Evolutionary conservation across 2,113 vertebrate genomes (phyloP).

Genomic region (Proterorhinus semilunaris): DNA sequence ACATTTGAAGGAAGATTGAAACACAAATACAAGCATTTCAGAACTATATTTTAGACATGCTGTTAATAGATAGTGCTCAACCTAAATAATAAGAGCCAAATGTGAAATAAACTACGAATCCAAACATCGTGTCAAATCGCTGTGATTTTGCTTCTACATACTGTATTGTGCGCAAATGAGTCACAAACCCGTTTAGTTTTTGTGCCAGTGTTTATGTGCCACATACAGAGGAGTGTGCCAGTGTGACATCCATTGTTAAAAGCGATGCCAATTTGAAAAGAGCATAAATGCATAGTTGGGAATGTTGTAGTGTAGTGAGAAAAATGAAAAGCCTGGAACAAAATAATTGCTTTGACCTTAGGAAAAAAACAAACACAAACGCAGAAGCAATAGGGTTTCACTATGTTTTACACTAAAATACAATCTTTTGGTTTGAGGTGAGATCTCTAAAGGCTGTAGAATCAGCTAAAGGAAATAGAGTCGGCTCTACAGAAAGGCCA

Average conservation of each 20-base stretch:
- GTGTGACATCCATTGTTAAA: background rate
- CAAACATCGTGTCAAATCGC: too few species aligned
- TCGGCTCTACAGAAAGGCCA: background rate
- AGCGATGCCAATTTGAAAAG: background rate
- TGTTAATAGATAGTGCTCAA: too few species aligned
- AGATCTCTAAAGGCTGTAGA: background rate
- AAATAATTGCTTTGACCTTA: background rate
- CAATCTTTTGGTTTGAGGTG: background rate
- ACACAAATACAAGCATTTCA: too few species aligned
- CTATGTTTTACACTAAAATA: background rate
- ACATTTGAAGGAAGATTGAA: too few species aligned
- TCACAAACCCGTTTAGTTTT: too few species aligned
- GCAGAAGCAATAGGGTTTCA: background rate
- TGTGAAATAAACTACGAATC: too few species aligned
- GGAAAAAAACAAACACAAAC: background rate
- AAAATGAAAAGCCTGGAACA: background rate
- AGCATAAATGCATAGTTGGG: background rate
- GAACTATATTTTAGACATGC: too few species aligned
- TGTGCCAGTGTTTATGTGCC: too few species aligned
- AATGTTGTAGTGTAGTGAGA: background rate
- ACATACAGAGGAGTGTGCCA: too few species aligned
- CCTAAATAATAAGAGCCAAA: too few species aligned
- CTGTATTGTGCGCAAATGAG: too few species aligned
- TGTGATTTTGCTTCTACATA: too few species aligned
- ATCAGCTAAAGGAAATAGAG: slow-evolving; percentile 5